Conservation (phyloP, 2,888 invertebrate species). For the Stictocephala bisonia region DNA sequence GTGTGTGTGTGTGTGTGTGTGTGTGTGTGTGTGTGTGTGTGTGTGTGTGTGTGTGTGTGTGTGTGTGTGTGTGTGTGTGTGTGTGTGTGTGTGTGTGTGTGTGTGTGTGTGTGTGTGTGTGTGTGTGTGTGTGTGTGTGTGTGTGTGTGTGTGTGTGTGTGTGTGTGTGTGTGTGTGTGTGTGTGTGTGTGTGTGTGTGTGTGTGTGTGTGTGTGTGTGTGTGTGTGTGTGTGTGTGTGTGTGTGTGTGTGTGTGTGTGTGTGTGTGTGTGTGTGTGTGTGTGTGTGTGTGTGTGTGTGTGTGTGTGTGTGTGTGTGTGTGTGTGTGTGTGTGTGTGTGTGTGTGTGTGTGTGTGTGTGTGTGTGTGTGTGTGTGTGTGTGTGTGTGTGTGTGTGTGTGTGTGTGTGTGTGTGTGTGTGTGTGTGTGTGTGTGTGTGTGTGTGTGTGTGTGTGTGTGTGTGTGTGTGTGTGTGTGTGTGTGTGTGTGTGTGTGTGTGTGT, state of each 20-base stretch:
- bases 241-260: neutral
- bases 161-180: neutral
- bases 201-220: neutral
- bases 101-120: neutral
- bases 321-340: neutral
- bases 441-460: neutral
- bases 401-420: neutral
- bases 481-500: neutral
- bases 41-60: neutral
- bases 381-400: neutral
- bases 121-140: neutral
- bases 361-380: neutral
- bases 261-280: neutral
- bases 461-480: neutral
- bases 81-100: neutral
- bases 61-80: neutral
- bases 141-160: neutral
- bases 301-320: neutral
- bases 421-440: neutral
- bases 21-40: neutral
- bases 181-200: neutral
- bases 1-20: neutral
- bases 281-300: neutral
- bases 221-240: neutral
- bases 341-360: neutral